These are phyloP conservation scores for Esperia sulphurella DNA, from an alignment of 2,888 invertebrate species.

Conservation along the genomic window DNA sequence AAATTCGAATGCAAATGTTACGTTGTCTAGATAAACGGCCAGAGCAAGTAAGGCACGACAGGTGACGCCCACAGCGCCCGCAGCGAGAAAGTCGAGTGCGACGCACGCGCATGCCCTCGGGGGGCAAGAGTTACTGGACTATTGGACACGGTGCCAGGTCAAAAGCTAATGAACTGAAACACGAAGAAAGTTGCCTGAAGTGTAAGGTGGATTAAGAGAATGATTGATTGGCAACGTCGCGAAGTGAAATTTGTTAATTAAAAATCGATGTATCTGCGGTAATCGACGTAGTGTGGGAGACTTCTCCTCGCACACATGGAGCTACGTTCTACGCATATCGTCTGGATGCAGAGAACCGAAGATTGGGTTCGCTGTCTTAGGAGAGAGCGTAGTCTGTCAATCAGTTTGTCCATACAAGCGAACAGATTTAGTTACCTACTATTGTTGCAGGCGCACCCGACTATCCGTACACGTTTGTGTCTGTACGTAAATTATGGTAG, in stretches of 20 bases:
- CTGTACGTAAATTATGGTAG: too few species aligned
- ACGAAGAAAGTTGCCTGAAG: slow-evolving; percentile 5
- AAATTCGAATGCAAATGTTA: background rate
- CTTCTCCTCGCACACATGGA: too few species aligned
- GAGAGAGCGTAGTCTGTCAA: too few species aligned
- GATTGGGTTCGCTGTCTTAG: too few species aligned
- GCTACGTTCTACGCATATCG: too few species aligned
- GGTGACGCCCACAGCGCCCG: slow-evolving; percentile 60
- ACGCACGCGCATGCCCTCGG: slow-evolving; percentile 7
- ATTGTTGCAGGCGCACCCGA: too few species aligned
- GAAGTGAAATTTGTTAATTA: background rate
- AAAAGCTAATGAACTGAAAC: slow-evolving; percentile 25
- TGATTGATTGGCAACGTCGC: background rate
- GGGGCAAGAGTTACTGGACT: slow-evolving; percentile 25
- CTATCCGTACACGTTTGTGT: too few species aligned
- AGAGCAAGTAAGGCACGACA: slow-evolving; percentile 41
- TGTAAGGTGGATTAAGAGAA: background rate
- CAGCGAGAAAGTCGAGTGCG: slow-evolving; percentile 53
- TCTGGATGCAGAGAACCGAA: too few species aligned
- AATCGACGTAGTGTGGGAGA: too few species aligned
- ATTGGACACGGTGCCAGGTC: slow-evolving; percentile 14
- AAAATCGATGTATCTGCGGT: too few species aligned
- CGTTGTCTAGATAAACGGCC: slow-evolving; percentile 21
- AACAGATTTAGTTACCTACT: too few species aligned
- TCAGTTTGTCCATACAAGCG: too few species aligned